phyloP scores from a whole-genome alignment of 2,797 vertebrate species.

The Chrosomus eos region DNA sequence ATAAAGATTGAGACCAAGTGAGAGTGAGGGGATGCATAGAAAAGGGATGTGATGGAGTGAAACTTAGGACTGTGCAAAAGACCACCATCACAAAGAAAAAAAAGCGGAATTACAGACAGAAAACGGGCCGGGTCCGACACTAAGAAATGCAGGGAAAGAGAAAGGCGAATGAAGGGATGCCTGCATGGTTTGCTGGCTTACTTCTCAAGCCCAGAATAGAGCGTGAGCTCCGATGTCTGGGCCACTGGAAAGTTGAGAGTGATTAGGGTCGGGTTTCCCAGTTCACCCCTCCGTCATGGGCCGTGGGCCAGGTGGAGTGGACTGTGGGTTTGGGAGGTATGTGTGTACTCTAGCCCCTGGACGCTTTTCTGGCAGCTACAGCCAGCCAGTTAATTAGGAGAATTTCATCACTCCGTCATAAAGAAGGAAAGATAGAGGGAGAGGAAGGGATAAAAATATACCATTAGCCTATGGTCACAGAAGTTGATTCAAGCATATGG shows the following conservation, averaged over 20 bases:
- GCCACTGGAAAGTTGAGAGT: conserved; percentile 72
- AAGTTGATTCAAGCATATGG: conserved; percentile 44
- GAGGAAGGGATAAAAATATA: conserved; percentile 38
- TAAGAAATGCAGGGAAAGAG: conserved; percentile 12
- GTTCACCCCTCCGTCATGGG: conserved; percentile 47
- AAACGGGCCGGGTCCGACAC: not conserved
- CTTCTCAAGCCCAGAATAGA: conserved; percentile 74
- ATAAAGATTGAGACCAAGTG: conserved; percentile 18
- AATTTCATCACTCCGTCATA: conserved; percentile 71
- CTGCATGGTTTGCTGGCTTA: conserved; percentile 67
- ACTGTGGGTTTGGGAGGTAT: conserved; percentile 18
- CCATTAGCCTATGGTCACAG: conserved; percentile 38
- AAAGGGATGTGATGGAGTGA: not conserved
- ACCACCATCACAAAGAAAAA: not conserved
- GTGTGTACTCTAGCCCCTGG: conserved; percentile 50
- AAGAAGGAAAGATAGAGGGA: conserved; percentile 26
- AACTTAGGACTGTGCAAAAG: not conserved
- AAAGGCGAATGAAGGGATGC: conserved; percentile 33
- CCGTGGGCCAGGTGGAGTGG: conserved; percentile 57
- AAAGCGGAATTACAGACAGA: not conserved
- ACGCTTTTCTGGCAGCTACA: conserved; percentile 65
- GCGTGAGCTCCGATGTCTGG: conserved; percentile 63
- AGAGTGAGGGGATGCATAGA: not conserved
- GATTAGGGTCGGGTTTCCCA: conserved; percentile 63
- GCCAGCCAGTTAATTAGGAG: conserved; percentile 75